These are phyloP conservation scores for Scartelaos histophorus DNA, from an alignment of 2,113 vertebrate species.

Conservation along the genomic window DNA sequence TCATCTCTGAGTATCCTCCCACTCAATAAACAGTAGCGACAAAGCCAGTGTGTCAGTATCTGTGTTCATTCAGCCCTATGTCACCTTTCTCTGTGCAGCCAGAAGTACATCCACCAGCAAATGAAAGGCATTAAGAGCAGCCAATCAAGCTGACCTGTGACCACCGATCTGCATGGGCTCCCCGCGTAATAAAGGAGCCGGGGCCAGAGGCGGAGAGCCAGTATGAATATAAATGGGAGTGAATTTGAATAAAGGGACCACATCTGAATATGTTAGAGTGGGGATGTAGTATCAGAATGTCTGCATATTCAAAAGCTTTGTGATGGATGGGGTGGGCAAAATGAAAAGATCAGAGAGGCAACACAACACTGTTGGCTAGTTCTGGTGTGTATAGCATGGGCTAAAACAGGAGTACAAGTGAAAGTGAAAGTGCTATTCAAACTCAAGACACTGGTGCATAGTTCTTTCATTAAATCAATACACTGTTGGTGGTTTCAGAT, in stretches of 20 bases:
- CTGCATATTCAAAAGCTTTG: conserved; percentile 42
- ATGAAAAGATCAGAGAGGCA: conserved; percentile 14
- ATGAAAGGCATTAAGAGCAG: conserved; percentile 49
- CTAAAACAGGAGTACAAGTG: conserved; percentile 5
- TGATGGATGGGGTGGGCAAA: conserved; percentile 47
- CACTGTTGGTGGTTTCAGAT: too few relatives aligned
- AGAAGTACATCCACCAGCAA: conserved; percentile 24
- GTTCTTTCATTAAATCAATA: not conserved
- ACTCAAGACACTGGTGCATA: not conserved
- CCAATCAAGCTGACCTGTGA: conserved; percentile 47
- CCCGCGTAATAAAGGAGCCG: conserved; percentile 37
- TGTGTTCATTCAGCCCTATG: conserved; percentile 26
- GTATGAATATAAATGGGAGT: conserved; percentile 61
- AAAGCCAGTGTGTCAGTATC: conserved; percentile 29
- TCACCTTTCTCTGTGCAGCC: conserved; percentile 25
- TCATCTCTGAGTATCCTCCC: conserved; percentile 3
- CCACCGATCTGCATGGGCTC: conserved; percentile 57
- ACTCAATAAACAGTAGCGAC: conserved; percentile 11
- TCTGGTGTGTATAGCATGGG: not conserved
- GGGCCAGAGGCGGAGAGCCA: conserved; percentile 32
- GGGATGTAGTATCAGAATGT: conserved; percentile 34
- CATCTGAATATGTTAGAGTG: conserved; percentile 47
- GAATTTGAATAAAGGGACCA: conserved; percentile 58
- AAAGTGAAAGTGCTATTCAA: conserved; percentile 22
- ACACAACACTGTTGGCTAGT: not conserved